Evolutionary conservation across 2,113 vertebrate species (phyloP).

Genomic region (Sylvietta virens): DNA sequence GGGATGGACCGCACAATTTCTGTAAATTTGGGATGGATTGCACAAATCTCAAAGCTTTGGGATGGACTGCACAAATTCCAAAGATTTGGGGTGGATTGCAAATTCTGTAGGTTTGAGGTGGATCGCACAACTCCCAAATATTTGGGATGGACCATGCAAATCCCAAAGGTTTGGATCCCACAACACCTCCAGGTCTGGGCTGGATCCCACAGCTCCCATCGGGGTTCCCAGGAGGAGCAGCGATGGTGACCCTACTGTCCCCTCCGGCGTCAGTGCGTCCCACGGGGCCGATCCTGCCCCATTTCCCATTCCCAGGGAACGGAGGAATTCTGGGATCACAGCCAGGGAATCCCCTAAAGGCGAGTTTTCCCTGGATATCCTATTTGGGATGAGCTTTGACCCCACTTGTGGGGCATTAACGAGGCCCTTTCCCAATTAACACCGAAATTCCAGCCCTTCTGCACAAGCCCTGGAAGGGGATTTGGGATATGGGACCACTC

Average conservation of each 20-base stretch:
- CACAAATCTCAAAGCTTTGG: too few relatives aligned
- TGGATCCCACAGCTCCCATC: background rate
- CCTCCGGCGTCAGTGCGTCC: background rate
- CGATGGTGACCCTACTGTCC: background rate
- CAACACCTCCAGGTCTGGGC: background rate
- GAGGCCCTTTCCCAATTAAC: background rate
- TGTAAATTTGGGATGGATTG: too few relatives aligned
- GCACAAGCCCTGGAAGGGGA: background rate
- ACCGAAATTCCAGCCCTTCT: accelerated
- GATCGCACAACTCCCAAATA: background rate
- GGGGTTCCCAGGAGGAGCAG: background rate
- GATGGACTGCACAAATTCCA: too few relatives aligned
- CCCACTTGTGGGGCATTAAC: accelerated
- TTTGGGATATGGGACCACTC: background rate
- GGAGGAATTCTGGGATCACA: background rate
- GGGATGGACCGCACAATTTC: background rate
- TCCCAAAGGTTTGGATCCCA: background rate
- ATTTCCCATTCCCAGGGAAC: background rate
- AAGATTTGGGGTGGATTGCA: too few relatives aligned
- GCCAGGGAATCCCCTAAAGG: background rate
- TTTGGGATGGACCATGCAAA: background rate
- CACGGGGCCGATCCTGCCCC: background rate
- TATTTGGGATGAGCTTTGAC: background rate
- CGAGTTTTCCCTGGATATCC: background rate
- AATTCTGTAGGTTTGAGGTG: background rate